A percentile compares a stretch with the other conserved stretches of the same genome.
Evolutionary conservation across 1,140 invertebrate genomes (phyloP).

Genomic region (Camponotus floridanus): DNA sequence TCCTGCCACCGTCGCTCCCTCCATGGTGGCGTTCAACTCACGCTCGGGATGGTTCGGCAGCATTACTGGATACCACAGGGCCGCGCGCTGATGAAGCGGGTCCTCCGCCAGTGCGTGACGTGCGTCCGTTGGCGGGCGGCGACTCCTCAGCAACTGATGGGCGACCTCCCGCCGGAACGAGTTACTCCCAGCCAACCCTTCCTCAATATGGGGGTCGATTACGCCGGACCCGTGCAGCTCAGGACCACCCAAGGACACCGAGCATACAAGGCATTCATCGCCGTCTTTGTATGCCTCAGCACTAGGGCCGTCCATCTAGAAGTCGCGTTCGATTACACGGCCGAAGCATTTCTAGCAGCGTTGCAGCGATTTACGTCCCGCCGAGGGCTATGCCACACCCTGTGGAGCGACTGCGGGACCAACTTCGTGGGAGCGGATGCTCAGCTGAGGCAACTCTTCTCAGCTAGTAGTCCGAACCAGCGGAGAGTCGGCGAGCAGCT

Average conservation of each 20-base stretch:
- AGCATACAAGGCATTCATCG: neutral
- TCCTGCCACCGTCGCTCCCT: too few species aligned
- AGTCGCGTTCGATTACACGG: neutral
- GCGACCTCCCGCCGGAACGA: neutral
- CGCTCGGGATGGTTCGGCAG: too few species aligned
- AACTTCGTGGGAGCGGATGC: too few species aligned
- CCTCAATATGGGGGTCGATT: neutral
- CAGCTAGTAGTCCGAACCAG: too few species aligned
- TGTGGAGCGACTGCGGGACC: neutral
- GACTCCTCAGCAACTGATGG: neutral
- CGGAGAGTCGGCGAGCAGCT: neutral
- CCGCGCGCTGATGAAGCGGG: too few species aligned
- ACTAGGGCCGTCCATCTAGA: neutral
- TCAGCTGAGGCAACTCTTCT: too few species aligned
- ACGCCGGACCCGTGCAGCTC: neutral
- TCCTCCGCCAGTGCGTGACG: too few species aligned
- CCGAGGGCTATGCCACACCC: neutral
- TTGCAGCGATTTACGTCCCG: neutral
- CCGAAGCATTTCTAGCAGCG: neutral
- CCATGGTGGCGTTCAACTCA: too few species aligned
- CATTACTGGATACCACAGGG: too few species aligned
- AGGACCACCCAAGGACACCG: neutral
- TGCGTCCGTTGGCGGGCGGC: too few species aligned
- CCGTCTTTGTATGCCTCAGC: neutral
- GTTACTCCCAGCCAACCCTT: neutral